Evolutionary conservation across 2,113 vertebrate species (phyloP).

Genomic region (Cottus gobio): DNA sequence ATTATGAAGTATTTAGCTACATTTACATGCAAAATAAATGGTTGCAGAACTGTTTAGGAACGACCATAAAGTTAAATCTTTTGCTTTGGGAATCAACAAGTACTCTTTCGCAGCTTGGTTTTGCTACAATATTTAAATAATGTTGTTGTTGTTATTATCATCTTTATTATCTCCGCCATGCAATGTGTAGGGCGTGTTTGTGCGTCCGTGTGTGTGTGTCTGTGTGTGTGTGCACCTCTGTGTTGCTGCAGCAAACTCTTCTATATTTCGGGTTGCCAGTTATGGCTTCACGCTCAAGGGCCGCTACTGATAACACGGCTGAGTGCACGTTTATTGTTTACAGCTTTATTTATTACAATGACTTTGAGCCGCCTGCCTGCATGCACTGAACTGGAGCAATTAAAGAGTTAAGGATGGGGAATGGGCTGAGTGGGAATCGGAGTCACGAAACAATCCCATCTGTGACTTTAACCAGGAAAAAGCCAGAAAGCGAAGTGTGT

Average conservation of each 20-base stretch:
- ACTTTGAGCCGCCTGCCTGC: background rate
- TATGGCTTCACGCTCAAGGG: background rate
- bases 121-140: background rate
- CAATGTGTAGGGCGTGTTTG: no score
- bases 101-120: no score
- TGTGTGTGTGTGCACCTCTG: no score
- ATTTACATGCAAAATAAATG: background rate
- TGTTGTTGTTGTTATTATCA: background rate
- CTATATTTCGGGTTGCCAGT: no score
- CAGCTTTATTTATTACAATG: no score
- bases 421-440: background rate
- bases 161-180: background rate
- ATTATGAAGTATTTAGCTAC: background rate
- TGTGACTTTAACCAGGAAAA: background rate
- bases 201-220: no score
- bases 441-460: background rate
- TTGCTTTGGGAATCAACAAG: no score
- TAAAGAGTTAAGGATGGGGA: background rate
- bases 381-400: background rate
- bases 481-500: background rate
- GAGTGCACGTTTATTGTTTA: no score
- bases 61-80: no score
- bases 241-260: no score
- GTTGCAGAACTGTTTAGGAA: no score
- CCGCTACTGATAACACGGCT: no score